Conservation (phyloP, 1,140 invertebrate species). For the Apocrypta bakeri region DNA sequence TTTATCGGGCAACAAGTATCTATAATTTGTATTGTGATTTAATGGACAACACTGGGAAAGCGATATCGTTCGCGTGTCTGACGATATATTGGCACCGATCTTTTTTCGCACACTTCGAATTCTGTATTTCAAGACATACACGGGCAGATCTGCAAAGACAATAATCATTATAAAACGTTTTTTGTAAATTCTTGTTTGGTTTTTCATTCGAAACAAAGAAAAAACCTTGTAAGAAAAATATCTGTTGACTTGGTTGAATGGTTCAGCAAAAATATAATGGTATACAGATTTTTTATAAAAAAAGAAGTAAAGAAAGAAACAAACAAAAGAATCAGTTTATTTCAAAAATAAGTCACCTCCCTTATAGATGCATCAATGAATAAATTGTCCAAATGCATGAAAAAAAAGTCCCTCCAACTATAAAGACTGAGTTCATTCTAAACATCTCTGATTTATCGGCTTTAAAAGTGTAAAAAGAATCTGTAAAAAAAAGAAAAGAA, state of each 20-base stretch:
- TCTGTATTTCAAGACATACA: neutral
- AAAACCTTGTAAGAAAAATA: conserved; percentile 57
- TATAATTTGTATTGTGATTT: conserved; percentile 11
- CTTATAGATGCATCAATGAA: conserved; percentile 51
- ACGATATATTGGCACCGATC: neutral
- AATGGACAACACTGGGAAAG: neutral
- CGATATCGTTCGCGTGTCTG: neutral
- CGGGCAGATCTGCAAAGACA: conserved; percentile 39
- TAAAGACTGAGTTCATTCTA: conserved; percentile 63
- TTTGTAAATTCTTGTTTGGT: conserved; percentile 40
- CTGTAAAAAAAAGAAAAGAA: conserved; percentile 50
- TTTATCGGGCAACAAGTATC: neutral
- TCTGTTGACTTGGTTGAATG: conserved; percentile 62
- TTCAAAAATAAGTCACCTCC: conserved; percentile 57
- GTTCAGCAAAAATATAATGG: conserved; percentile 60
- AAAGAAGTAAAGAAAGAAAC: conserved; percentile 54
- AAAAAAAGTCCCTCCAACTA: conserved; percentile 60
- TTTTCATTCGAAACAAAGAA: conserved; percentile 49
- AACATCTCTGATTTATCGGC: conserved; percentile 59
- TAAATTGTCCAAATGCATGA: conserved; percentile 55
- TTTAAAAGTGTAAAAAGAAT: conserved; percentile 57
- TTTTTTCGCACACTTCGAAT: neutral
- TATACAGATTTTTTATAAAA: conserved; percentile 64
- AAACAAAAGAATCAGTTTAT: conserved; percentile 53
- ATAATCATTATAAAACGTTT: conserved; percentile 29